Conservation (phyloP, 2,888 invertebrate species). For the Kryphioiulus occultus region DNA sequence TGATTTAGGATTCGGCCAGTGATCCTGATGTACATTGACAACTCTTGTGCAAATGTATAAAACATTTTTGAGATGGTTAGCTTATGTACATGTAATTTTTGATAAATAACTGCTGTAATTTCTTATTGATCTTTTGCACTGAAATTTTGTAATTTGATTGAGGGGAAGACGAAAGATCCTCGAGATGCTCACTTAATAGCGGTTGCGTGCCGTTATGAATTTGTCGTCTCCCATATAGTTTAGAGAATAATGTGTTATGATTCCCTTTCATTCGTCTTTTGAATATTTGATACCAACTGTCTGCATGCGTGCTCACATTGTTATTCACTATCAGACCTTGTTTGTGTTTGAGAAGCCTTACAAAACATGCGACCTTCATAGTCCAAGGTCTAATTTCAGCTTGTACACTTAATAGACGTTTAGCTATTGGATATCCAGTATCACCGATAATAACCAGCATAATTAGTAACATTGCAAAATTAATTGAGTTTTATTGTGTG, state of each 20-base stretch:
- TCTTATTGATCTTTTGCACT: background rate
- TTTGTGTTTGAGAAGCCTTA: background rate
- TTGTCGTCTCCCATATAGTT: background rate
- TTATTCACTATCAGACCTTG: background rate
- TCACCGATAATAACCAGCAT: background rate
- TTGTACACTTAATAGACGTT: background rate
- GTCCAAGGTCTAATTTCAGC: background rate
- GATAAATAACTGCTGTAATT: no score
- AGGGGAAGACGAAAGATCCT: background rate
- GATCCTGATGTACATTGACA: no score
- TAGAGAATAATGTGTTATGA: slow-evolving; percentile 2
- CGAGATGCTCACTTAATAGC: slow-evolving; percentile 1
- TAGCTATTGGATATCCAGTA: background rate
- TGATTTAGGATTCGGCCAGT: no score
- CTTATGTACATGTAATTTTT: no score
- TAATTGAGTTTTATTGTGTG: background rate
- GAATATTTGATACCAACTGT: background rate
- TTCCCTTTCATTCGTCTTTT: background rate
- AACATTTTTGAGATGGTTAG: no score
- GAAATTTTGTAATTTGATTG: background rate
- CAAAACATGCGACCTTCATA: background rate
- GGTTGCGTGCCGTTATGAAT: background rate
- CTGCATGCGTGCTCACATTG: background rate
- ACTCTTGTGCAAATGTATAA: no score
- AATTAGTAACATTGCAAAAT: background rate